A percentile compares a stretch with the other conserved stretches of the same genome.
phyloP scores from a whole-genome alignment of 2,113 vertebrate genomes.

The Pica pica region DNA sequence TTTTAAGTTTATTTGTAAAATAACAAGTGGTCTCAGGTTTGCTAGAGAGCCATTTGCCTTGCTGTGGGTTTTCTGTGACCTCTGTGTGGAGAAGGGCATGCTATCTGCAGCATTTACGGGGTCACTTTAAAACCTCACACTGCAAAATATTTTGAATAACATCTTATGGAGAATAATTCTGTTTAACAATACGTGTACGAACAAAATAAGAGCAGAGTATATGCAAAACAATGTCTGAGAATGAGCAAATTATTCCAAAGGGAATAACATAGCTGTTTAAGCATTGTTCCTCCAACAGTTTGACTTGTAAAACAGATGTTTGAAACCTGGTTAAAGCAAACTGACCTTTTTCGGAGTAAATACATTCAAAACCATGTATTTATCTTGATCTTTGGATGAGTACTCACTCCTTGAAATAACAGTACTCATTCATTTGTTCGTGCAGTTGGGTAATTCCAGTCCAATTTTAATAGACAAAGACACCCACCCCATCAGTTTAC shows the following conservation, averaged over 20 bases:
- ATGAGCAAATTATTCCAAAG: background rate
- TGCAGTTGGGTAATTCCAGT: background rate
- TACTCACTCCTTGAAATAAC: background rate
- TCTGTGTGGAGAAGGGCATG: background rate
- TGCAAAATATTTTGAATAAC: background rate
- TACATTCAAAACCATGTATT: background rate
- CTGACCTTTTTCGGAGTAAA: background rate
- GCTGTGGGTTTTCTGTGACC: background rate
- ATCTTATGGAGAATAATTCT: background rate
- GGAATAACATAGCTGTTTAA: background rate
- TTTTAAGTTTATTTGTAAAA: background rate
- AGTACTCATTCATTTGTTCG: fast-evolving
- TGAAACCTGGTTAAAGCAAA: background rate
- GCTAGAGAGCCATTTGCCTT: background rate
- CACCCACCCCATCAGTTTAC: background rate
- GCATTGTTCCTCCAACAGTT: background rate
- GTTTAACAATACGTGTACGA: background rate
- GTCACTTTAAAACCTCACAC: background rate
- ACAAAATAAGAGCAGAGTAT: background rate
- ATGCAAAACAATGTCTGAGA: background rate
- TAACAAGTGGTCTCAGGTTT: background rate
- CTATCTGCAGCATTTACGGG: background rate
- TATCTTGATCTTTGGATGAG: background rate
- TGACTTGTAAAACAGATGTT: background rate
- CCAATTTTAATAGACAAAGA: background rate